These are phyloP conservation scores for Ascaphus truei DNA, from an alignment of 2,113 vertebrate species.

Conservation along the genomic window DNA sequence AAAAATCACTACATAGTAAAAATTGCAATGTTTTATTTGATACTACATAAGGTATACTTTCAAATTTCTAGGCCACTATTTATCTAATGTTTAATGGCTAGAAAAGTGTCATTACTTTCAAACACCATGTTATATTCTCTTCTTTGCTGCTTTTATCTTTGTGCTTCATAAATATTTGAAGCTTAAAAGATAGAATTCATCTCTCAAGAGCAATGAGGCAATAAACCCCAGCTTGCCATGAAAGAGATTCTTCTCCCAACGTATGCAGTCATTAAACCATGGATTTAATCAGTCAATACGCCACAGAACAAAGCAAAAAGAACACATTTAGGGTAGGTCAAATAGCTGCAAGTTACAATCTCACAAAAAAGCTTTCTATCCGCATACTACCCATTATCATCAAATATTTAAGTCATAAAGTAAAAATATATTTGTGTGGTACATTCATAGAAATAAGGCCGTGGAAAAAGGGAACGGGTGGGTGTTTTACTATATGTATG, in stretches of 20 bases:
- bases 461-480: too few species aligned
- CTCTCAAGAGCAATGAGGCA: conserved; percentile 26
- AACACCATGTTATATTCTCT: conserved; percentile 11
- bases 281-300: conserved; percentile 30
- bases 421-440: too few species aligned
- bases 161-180: conserved; percentile 35
- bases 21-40: background rate
- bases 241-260: background rate
- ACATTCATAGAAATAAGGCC: too few species aligned
- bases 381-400: too few species aligned
- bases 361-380: too few species aligned
- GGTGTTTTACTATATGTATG: too few species aligned
- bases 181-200: conserved; percentile 28
- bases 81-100: conserved; percentile 24
- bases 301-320: conserved; percentile 14
- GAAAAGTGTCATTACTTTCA: conserved; percentile 23
- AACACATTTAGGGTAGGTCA: background rate
- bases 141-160: conserved; percentile 10
- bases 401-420: too few species aligned
- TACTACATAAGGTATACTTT: background rate
- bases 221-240: background rate
- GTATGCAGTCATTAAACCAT: conserved; percentile 13
- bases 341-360: background rate
- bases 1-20: background rate
- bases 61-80: background rate